A percentile compares a stretch with the other conserved stretches of the same genome.
Evolutionary conservation across 2,797 vertebrate species (phyloP).

Genomic region (Hozukius guyotensis): DNA sequence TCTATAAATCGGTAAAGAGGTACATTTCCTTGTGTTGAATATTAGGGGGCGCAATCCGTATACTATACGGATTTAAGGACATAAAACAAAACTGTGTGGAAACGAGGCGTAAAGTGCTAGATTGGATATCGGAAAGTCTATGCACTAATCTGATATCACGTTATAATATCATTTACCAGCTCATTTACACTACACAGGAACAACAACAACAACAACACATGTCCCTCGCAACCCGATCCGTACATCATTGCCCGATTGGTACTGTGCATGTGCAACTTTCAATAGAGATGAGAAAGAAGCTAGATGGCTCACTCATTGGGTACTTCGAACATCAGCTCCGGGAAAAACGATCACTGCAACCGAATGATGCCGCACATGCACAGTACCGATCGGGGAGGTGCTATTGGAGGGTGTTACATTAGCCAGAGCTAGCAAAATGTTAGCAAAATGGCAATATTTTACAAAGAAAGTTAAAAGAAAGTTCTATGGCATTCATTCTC

Average conservation of each 20-base stretch:
- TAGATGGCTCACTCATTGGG: too few relatives aligned
- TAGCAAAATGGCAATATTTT: too few relatives aligned
- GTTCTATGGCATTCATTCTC: too few relatives aligned
- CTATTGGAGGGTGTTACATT: not conserved
- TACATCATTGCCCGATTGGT: not conserved
- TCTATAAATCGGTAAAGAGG: too few relatives aligned
- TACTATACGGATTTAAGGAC: too few relatives aligned
- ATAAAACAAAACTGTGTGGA: too few relatives aligned
- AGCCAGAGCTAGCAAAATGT: not conserved
- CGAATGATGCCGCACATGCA: not conserved
- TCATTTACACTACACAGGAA: too few relatives aligned
- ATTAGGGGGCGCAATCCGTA: too few relatives aligned
- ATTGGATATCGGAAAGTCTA: not conserved
- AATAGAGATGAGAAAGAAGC: not conserved
- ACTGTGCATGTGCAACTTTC: not conserved
- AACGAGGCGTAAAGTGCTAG: not conserved
- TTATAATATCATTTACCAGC: too few relatives aligned
- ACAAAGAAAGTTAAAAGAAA: too few relatives aligned
- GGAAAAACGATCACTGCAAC: not conserved
- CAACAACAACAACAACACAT: not conserved
- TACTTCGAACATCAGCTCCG: not conserved
- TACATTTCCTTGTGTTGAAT: too few relatives aligned
- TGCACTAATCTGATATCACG: too few relatives aligned
- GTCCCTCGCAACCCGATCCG: rapidly evolving
- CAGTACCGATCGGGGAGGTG: not conserved